A percentile compares a stretch with the other conserved stretches of the same genome.
Conservation (phyloP, 1,140 invertebrate genomes). For the Cotesia typhae region DNA sequence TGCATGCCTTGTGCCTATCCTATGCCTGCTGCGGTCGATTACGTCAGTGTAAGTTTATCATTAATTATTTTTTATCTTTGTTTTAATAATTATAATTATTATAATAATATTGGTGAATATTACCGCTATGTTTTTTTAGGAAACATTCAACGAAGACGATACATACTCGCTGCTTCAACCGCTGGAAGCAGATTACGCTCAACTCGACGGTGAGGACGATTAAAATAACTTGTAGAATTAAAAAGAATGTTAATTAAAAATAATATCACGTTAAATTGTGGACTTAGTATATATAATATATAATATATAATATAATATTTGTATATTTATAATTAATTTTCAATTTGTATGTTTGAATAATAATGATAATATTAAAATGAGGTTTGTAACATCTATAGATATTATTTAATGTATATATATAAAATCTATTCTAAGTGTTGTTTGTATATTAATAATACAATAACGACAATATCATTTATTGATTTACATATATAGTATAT, state of each 20-base stretch:
- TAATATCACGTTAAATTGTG: not conserved
- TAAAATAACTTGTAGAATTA: conserved; percentile 40
- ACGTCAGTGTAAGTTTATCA: conserved; percentile 61
- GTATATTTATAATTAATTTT: conserved; percentile 15
- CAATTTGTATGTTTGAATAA: conserved; percentile 36
- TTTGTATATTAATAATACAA: conserved; percentile 46
- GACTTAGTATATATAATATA: not conserved
- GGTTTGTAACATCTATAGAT: conserved; percentile 30
- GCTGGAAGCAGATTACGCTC: conserved; percentile 53
- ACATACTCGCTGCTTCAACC: conserved; percentile 54
- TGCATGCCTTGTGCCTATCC: conserved; percentile 71
- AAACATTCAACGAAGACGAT: conserved; percentile 60
- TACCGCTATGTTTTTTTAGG: conserved; percentile 52
- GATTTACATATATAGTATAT: conserved; percentile 33
- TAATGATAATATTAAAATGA: conserved; percentile 30
- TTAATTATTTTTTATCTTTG: conserved; percentile 33
- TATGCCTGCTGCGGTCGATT: conserved; percentile 63
- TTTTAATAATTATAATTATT: conserved; percentile 39
- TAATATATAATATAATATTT: not conserved
- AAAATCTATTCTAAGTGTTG: conserved; percentile 45
- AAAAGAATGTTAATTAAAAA: not conserved
- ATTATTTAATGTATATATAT: conserved; percentile 41
- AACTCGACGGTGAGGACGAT: conserved; percentile 55
- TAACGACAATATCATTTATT: conserved; percentile 33
- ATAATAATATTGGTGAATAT: not conserved